Evolutionary conservation across 2,888 invertebrate genomes (phyloP), one percentile per base, ranked within the genome.

Genomic region (Rotaria socialis): DNA sequence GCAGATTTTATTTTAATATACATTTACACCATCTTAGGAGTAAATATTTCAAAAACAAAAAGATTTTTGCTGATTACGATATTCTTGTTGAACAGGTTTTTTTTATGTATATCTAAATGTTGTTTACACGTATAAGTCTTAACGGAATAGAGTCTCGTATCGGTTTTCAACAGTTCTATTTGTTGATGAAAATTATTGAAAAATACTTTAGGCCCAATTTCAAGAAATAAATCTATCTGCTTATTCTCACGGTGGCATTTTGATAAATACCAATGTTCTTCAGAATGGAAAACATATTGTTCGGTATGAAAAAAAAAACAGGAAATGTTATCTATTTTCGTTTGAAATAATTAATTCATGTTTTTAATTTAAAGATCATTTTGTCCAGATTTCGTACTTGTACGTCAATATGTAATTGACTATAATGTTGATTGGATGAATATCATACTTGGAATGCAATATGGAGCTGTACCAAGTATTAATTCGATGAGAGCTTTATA

Each of bases 401-500:
- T 98, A 89, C 94, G 98, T 88, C 97, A 98, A 92, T 96, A 97
- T 91, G 94, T 97, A 50, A 94, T 94, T 85, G 96, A 97, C 90
- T 96, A 96, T 0, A 94, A 94, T 67, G 94, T 95, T 89, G 95
- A 97, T 92, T 93, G 94, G 92, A 95, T 95, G 89, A 94, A 95
- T 88, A 92, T 96, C 85, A 93, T 98, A 87, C 93, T 97, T 88
- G 97, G 96, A 16, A 93, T 98, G 88, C 96, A 96, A 92, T 97
- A 96, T 91, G 97, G 97, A 84, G 96, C 96, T 56, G 95, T 97
- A 84, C 96, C 97, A 56, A 94, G 96, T 90, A 94, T 97, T 91
- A 98, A 98, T 92, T 95, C 95, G 89, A 93, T 97, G 89, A 95
- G 95, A 90, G 95, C 96, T 86, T 94, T 96, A 90, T 97, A 96